Percentiles rank a stretch among this genome's conserved stretches.
Conservation (phyloP, 2,113 vertebrate species). For the Neodon shergylaensis region DNA sequence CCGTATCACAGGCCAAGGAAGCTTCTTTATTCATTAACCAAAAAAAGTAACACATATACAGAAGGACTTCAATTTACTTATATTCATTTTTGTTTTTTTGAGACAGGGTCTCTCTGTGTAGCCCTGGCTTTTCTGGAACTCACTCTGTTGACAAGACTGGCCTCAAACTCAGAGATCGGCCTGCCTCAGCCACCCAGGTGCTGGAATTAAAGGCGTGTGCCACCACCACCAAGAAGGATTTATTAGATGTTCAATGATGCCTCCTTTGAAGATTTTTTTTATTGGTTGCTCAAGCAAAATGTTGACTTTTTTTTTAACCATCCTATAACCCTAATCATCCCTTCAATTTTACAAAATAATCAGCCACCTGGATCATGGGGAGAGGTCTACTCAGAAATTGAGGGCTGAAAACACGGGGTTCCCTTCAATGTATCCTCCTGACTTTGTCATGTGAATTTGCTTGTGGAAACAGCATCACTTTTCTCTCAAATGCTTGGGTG, state of each 20-base stretch:
- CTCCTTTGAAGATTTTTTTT: background rate
- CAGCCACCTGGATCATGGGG: background rate
- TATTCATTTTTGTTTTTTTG: background rate
- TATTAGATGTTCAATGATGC: background rate
- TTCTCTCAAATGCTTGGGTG: background rate
- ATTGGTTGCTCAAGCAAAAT: background rate
- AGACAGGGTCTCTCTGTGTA: background rate
- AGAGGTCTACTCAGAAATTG: background rate
- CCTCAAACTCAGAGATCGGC: background rate
- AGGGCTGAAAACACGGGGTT: background rate
- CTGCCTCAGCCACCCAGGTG: background rate
- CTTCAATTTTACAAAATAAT: background rate
- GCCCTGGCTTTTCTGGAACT: background rate
- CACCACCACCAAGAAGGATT: background rate
- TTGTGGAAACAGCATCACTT: background rate
- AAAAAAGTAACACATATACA: no score
- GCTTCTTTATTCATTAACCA: no score
- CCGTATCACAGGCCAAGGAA: no score
- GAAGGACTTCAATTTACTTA: no score
- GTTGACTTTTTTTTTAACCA: background rate
- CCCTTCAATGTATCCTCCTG: background rate
- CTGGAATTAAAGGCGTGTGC: no score
- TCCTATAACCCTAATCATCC: background rate
- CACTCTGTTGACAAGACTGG: background rate
- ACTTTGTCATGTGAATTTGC: background rate